A percentile compares a stretch with the other conserved stretches of the same genome.
Evolutionary conservation across 2,888 invertebrate genomes (phyloP).

Genomic region (Sarcophaga rosellei): DNA sequence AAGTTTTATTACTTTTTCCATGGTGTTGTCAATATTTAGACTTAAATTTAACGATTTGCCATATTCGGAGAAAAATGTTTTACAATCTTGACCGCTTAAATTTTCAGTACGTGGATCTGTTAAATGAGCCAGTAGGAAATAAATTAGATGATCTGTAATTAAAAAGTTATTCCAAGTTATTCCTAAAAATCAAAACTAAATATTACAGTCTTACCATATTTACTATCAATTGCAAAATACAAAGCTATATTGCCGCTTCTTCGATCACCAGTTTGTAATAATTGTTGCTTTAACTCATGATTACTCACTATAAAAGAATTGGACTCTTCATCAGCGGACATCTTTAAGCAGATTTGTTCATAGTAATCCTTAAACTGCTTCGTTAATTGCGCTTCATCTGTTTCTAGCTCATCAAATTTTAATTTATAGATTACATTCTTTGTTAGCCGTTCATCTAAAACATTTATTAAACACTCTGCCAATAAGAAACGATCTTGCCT

Average conservation of each 20-base stretch:
- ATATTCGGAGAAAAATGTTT: constrained; percentile 74
- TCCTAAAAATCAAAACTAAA: not conserved
- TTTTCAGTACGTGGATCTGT: constrained; percentile 77
- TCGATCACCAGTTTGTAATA: constrained; percentile 76
- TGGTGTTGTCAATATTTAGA: constrained; percentile 73
- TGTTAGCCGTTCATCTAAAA: constrained; percentile 73
- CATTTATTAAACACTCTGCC: constrained; percentile 75
- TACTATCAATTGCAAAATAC: constrained; percentile 76
- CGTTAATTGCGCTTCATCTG: constrained; percentile 45
- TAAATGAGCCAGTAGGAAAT: constrained; percentile 77
- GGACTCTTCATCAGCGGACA: constrained; percentile 46
- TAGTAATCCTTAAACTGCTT: constrained; percentile 71
- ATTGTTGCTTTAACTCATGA: constrained; percentile 60
- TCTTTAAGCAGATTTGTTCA: constrained; percentile 56
- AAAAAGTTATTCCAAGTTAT: constrained; percentile 10
- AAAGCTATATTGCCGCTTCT: constrained; percentile 76
- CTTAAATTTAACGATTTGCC: constrained; percentile 72
- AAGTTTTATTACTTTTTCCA: constrained; percentile 74
- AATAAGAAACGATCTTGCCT: constrained; percentile 74
- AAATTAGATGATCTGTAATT: constrained; percentile 76
- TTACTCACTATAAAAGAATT: constrained; percentile 46
- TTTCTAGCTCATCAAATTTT: constrained; percentile 28
- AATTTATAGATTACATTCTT: constrained; percentile 70
- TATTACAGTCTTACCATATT: constrained; percentile 70
- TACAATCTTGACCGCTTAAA: constrained; percentile 76